These are phyloP conservation scores for Noctuana brunneofusca DNA, from an alignment of 2,888 invertebrate genomes.

Conservation along the genomic window DNA sequence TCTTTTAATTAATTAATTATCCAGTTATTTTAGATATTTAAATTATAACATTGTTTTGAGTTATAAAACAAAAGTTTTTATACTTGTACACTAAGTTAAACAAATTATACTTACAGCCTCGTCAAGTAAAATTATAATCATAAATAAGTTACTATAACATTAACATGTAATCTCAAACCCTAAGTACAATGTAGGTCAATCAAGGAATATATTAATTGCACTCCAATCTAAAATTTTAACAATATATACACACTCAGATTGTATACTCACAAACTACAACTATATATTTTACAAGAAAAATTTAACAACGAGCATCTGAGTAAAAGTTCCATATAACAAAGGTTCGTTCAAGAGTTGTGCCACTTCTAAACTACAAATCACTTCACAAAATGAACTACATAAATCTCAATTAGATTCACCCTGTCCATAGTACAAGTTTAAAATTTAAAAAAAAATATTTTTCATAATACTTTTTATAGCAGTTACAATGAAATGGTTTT, in stretches of 20 bases:
- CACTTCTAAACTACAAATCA: constrained; percentile 13
- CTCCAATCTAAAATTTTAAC: constrained; percentile 8
- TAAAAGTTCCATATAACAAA: constrained; percentile 18
- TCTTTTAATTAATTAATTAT: no score
- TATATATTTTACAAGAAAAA: constrained; percentile 28
- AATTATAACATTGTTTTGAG: background rate
- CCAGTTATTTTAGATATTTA: no score
- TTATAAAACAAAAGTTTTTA: background rate
- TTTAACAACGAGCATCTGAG: constrained; percentile 18
- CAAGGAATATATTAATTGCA: constrained; percentile 34
- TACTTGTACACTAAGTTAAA: background rate
- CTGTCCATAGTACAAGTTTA: background rate
- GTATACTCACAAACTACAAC: constrained; percentile 23
- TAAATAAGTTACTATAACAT: constrained; percentile 7
- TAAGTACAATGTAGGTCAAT: constrained; percentile 31
- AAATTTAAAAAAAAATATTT: no score
- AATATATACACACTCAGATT: constrained; percentile 25
- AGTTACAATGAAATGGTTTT: no score
- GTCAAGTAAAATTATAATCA: constrained; percentile 15
- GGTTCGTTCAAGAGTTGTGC: constrained; percentile 1
- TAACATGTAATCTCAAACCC: constrained; percentile 21
- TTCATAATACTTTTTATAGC: no score
- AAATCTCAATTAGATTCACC: background rate
- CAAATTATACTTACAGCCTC: constrained; percentile 7
- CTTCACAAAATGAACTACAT: constrained; percentile 14